These are phyloP conservation scores for Cherax destructor DNA, from an alignment of 1,140 invertebrate genomes.

Conservation along the genomic window DNA sequence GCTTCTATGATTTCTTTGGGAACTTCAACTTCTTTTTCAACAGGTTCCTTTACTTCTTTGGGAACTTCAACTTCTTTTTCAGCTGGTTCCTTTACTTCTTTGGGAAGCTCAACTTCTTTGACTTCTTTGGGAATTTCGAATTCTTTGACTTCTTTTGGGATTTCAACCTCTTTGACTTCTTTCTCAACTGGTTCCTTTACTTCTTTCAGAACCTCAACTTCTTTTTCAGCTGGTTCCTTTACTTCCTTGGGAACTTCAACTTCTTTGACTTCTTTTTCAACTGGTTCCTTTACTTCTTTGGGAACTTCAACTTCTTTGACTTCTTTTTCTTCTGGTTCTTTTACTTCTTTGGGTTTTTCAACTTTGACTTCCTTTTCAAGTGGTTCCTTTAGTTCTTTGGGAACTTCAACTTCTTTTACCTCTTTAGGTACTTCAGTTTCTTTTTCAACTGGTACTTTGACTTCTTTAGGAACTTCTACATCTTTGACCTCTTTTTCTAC, in stretches of 20 bases:
- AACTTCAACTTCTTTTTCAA: background rate
- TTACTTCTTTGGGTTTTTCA: background rate
- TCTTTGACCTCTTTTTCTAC: conserved; percentile 37
- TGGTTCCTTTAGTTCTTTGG: conserved; percentile 9
- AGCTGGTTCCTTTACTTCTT: background rate
- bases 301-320: background rate
- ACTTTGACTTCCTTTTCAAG: background rate
- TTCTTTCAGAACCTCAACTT: background rate
- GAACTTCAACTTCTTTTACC: conserved; percentile 21
- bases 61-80: background rate
- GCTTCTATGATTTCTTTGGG: background rate
- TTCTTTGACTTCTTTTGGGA: background rate
- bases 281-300: background rate
- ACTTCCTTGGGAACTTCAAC: conserved; percentile 64
- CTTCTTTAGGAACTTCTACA: conserved; percentile 27
- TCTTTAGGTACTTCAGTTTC: conserved; percentile 29
- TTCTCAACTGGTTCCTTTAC: background rate
- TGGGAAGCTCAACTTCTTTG: background rate
- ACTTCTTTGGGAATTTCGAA: background rate
- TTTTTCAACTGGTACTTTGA: conserved; percentile 22
- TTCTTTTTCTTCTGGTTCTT: background rate
- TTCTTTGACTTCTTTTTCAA: background rate
- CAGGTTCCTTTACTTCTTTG: background rate
- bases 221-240: conserved; percentile 43
- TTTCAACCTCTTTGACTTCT: background rate